Evolutionary conservation across 2,797 vertebrate genomes (phyloP).

Genomic region (Helicolenus hilgendorfi): DNA sequence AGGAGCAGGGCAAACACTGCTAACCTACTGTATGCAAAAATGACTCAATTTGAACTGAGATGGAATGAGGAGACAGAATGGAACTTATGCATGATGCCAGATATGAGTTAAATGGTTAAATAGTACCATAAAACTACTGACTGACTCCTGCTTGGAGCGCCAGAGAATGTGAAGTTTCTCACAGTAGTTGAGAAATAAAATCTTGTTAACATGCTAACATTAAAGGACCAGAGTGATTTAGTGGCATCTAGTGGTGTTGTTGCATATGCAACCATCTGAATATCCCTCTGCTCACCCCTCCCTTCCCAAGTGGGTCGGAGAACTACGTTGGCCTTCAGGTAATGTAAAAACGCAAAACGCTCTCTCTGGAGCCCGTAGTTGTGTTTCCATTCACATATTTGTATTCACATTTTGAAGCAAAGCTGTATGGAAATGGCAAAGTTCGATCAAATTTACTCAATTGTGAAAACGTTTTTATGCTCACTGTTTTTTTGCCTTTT

Average conservation of each 20-base stretch:
- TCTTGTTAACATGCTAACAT: background rate
- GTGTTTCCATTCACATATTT: background rate
- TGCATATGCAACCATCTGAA: background rate
- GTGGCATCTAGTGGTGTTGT: background rate
- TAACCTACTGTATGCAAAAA: background rate
- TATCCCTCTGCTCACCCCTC: too few relatives aligned
- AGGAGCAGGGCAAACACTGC: conserved; percentile 8
- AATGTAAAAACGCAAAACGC: background rate
- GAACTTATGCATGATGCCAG: background rate
- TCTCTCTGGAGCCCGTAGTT: background rate
- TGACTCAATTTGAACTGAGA: background rate
- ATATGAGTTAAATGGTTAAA: background rate
- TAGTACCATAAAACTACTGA: background rate
- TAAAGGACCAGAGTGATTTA: background rate
- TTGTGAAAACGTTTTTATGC: background rate
- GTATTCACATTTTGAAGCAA: background rate
- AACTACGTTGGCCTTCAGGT: background rate
- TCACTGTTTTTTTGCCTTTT: background rate
- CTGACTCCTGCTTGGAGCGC: background rate
- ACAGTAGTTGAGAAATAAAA: background rate
- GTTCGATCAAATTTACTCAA: background rate
- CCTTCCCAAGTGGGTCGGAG: too few relatives aligned
- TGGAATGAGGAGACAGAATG: background rate
- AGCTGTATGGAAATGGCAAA: background rate
- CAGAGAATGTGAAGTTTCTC: background rate